Conservation (phyloP, 2,888 invertebrate species). For the Synergus japonicus region DNA sequence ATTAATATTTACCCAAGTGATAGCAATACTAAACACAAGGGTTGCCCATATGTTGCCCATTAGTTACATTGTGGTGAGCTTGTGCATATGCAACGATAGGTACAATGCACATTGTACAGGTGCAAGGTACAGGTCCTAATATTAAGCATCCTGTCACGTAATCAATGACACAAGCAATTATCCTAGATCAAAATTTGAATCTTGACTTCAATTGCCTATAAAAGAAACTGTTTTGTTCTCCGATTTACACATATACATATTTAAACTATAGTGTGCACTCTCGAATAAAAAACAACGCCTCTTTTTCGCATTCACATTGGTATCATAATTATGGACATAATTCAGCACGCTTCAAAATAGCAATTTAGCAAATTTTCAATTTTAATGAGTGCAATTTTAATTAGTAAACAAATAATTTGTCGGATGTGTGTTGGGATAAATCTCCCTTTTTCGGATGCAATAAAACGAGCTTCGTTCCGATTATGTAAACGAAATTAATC, state of each 20-base stretch:
- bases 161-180: not conserved
- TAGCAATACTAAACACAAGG: conserved; percentile 45
- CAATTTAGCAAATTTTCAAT: not conserved
- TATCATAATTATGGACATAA: not conserved
- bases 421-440: conserved; percentile 1
- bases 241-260: too few relatives aligned
- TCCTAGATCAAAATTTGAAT: too few relatives aligned
- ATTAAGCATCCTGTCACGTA: not conserved
- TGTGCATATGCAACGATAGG: conserved; percentile 26
- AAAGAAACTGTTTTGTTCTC: too few relatives aligned
- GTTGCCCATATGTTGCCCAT: conserved; percentile 44
- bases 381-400: not conserved
- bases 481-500: conserved; percentile 38
- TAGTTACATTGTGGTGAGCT: conserved; percentile 43
- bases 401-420: conserved; percentile 13
- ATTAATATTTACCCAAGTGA: conserved; percentile 50
- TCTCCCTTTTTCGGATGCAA: conserved; percentile 6
- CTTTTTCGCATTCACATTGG: too few relatives aligned
- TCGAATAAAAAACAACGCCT: too few relatives aligned
- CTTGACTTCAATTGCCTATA: too few relatives aligned
- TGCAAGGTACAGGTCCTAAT: not conserved
- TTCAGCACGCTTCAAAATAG: not conserved
- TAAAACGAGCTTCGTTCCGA: conserved; percentile 35
- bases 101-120: not conserved
- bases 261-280: too few relatives aligned